phyloP scores from a whole-genome alignment of 2,113 vertebrate genomes.

The Eupsittula cactorum region DNA sequence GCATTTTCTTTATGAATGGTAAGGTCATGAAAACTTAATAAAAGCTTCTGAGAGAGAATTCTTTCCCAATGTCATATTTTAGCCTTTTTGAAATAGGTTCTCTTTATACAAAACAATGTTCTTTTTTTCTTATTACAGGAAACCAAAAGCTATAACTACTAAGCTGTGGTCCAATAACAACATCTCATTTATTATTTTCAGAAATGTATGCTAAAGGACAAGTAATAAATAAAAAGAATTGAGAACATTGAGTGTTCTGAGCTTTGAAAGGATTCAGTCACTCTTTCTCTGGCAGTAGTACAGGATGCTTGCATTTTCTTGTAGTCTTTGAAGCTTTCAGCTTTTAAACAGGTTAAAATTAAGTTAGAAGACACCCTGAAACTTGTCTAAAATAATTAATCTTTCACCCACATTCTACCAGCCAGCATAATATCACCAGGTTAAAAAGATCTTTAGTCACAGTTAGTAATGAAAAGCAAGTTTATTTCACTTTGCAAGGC shows the following conservation, averaged over 20 bases:
- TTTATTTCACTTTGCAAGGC: not conserved
- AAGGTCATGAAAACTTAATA: not conserved
- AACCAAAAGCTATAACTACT: not conserved
- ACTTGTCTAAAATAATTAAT: not conserved
- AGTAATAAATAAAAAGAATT: not conserved
- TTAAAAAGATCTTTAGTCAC: not conserved
- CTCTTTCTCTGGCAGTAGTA: not conserved
- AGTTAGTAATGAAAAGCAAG: not conserved
- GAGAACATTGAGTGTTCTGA: not conserved
- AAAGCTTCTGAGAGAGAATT: not conserved
- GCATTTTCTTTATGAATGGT: not conserved
- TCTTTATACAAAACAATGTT: not conserved
- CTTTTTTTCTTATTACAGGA: not conserved
- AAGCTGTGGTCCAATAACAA: slow-evolving; percentile 3
- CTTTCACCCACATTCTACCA: not conserved
- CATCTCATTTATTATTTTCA: slow-evolving; percentile 28
- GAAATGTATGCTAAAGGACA: not conserved
- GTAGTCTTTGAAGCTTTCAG: not conserved
- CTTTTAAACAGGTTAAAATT: not conserved
- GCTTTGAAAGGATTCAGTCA: not conserved
- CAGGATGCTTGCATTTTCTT: not conserved
- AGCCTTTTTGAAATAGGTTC: not conserved
- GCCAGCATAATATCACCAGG: not conserved
- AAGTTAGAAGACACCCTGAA: not conserved
- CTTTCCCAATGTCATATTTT: not conserved